Conservation (phyloP, 2,113 vertebrate genomes). For the Tapirus terrestris region DNA sequence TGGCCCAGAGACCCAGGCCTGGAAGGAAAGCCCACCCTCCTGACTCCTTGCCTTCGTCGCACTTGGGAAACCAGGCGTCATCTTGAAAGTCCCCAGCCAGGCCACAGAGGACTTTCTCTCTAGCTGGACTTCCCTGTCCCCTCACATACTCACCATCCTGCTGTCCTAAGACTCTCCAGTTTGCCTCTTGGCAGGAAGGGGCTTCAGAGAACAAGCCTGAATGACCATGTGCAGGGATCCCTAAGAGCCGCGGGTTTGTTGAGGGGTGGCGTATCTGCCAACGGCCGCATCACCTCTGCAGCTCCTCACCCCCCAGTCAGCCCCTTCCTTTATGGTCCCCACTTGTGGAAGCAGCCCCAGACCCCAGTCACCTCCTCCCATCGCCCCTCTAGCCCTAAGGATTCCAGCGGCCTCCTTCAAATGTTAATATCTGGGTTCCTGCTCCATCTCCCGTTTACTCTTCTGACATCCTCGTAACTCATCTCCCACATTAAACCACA, state of each 20-base stretch:
- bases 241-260: accelerated
- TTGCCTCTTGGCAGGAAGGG: not conserved
- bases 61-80: not conserved
- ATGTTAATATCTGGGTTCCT: too few species aligned
- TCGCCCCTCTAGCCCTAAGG: too few species aligned
- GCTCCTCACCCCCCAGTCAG: accelerated
- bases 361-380: too few species aligned
- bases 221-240: accelerated
- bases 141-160: too few species aligned
- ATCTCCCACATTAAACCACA: not conserved
- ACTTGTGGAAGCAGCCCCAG: not conserved
- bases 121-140: not conserved
- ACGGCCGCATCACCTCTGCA: accelerated
- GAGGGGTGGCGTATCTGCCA: too few species aligned
- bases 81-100: not conserved
- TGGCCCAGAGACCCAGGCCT: too few species aligned
- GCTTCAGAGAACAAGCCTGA: not conserved
- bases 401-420: accelerated
- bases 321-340: accelerated
- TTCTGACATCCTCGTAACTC: not conserved
- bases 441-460: not conserved
- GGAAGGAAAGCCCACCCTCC: not conserved
- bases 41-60: accelerated
- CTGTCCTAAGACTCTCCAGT: not conserved
- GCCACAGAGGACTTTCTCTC: not conserved